Conservation (phyloP, 1,140 invertebrate genomes). For the Neuroterus valhalla region DNA sequence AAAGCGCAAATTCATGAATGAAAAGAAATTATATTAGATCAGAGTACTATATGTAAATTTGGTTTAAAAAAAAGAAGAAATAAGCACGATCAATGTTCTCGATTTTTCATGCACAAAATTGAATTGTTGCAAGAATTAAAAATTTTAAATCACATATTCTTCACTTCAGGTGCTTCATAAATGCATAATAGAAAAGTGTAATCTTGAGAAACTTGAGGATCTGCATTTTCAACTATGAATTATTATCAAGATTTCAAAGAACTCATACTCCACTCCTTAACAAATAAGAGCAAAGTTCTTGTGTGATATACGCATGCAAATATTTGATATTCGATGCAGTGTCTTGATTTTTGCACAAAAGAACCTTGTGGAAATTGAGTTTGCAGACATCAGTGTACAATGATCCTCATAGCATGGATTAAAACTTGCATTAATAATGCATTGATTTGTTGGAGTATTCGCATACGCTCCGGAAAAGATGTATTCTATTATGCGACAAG, state of each 20-base stretch:
- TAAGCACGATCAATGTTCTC: background rate
- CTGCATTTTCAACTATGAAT: background rate
- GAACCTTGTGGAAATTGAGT: conserved; percentile 11
- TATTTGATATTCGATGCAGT: conserved; percentile 28
- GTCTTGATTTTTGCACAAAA: conserved; percentile 3
- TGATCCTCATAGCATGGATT: too few relatives aligned
- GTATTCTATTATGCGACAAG: too few relatives aligned
- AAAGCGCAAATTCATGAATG: too few relatives aligned
- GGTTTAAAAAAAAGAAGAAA: background rate
- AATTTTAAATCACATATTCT: too few relatives aligned
- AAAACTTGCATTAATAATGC: too few relatives aligned
- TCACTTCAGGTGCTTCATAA: background rate
- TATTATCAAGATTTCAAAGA: background rate
- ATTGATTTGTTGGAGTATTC: too few relatives aligned
- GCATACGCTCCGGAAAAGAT: too few relatives aligned
- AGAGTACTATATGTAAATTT: background rate
- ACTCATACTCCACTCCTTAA: conserved; percentile 5
- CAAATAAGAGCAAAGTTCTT: conserved; percentile 18
- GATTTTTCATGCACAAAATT: background rate
- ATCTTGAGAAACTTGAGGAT: too few relatives aligned
- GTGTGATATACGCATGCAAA: conserved; percentile 29
- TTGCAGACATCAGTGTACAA: background rate
- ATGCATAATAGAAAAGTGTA: background rate
- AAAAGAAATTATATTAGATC: too few relatives aligned
- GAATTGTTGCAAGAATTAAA: too few relatives aligned